Evolutionary conservation across 2,797 vertebrate species (phyloP), one percentile per base, ranked within the genome.

Genomic region (Clarias fuscus): DNA sequence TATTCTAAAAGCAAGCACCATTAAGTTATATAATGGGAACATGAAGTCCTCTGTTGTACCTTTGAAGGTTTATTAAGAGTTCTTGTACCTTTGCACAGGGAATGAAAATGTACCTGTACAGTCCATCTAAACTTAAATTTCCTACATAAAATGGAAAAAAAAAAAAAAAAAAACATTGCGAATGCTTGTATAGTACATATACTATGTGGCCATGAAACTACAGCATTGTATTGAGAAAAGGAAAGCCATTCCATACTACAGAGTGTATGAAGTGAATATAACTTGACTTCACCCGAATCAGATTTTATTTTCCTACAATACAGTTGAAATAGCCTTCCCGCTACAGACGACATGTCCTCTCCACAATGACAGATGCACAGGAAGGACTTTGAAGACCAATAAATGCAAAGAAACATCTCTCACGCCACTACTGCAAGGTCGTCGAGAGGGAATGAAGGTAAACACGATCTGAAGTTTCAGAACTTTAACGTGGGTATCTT

Each of bases 391-490:
- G 5, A 64, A 62, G 22, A 53, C 17, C 30, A 53, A 67, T n/a
- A 15, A 79, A 62, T 2, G 62, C 33, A n/a, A 30, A 59, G 73
- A 48, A 48, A 53, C 71, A 78, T 70, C 40, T 73, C 65, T 61
- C 33, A 43, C 40, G 15, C 17, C 4, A 48, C 40, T 58, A 61
- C 79, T 53, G 59, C 27, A 40, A 75, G 61, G 79, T 82, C 85
- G 72, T 0, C 5, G 40, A 40, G 22, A 8, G 7, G 70, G 59
- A 75, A 59, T 14, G 11, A 73, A 70, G 59, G 68, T 73, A 82
- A 82, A 82, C 68, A 86, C 10, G 24, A 67, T 70, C 59, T 13
- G 70, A 14, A 37, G 77, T 62, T 85, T 72, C 65, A 48, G 84
- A 43, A 62, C 61, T 82, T 76, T 67, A 37, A 10, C 1, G 1